Evolutionary conservation across 2,888 invertebrate genomes (phyloP), one percentile per base, ranked within the genome.

Genomic region (Cactoblastis cactorum): DNA sequence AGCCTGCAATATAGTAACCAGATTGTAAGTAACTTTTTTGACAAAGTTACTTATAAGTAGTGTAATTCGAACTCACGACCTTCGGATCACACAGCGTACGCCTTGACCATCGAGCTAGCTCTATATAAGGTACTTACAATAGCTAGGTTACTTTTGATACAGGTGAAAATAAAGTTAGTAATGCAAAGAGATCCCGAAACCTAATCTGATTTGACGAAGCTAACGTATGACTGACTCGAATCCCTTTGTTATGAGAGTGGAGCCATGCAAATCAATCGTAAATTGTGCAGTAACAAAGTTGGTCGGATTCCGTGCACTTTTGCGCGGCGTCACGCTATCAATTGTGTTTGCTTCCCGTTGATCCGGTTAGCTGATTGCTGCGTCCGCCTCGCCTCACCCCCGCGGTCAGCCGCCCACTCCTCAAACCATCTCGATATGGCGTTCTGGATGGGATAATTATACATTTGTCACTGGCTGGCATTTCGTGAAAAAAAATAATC

Each of bases 291-390:
- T 37, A 17, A 37, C 17, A 17, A 17, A 37, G 37, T 37, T 37
- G 14, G 14, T 35, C 4, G 12, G 14, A 14, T 35, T 14, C 50
- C 53, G 45, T 58, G 59, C 58, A 58, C 56, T 55, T 59, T 59
- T 57, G 52, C 55, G 59, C 57, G 56, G 63, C 61, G 64, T 61
- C 63, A 61, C 63, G 67, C 70, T 73, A 76, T 77, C 82, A 81
- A 83, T 85, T 82, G 84, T 83, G 79, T 85, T 85, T 83, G 82
- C 76, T 56, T 67, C 71, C 66, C 65, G 63, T 67, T 83, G 82
- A 86, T 86, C 80, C 77, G 80, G 83, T 86, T 87, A 87, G 85
- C 79, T 87, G 87, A 87, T 87, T 87, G 86, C 83, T 69, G 56
- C 66, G 61, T 60, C 67, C 62, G 56, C 61, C 22, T 62, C 52